Evolutionary conservation across 2,888 invertebrate genomes (phyloP).

Genomic region (Eremobia ochroleuca): DNA sequence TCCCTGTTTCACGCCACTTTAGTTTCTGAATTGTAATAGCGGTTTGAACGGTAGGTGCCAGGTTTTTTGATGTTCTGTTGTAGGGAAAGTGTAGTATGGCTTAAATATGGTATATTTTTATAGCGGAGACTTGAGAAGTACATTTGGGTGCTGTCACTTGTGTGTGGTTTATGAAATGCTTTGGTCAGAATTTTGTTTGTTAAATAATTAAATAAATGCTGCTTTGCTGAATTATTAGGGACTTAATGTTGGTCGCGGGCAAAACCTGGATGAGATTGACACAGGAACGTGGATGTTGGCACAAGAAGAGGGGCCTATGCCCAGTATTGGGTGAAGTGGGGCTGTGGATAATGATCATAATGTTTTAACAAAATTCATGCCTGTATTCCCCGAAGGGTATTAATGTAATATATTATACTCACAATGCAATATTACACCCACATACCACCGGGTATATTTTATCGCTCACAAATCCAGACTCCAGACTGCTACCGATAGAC

Average conservation of each 20-base stretch:
- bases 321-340: no score
- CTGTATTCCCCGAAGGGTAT: background rate
- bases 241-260: background rate
- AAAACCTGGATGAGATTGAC: background rate
- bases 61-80: conserved; percentile 29
- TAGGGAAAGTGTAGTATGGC: background rate
- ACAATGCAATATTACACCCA: background rate
- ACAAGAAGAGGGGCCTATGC: no score
- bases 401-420: no score
- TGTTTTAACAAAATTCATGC: background rate
- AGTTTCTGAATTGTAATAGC: conserved; percentile 58
- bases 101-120: background rate
- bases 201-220: background rate
- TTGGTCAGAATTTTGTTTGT: background rate
- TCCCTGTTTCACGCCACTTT: conserved; percentile 68
- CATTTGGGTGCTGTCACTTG: background rate
- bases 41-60: conserved; percentile 36
- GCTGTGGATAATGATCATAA: no score
- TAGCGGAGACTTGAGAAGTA: accelerated
- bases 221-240: background rate
- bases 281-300: no score
- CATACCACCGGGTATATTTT: no score
- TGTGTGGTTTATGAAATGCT: conserved; percentile 13
- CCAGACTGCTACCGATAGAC: background rate
- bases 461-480: background rate